Conservation (phyloP, 2,113 vertebrate species). For the Marmota flaviventris region DNA sequence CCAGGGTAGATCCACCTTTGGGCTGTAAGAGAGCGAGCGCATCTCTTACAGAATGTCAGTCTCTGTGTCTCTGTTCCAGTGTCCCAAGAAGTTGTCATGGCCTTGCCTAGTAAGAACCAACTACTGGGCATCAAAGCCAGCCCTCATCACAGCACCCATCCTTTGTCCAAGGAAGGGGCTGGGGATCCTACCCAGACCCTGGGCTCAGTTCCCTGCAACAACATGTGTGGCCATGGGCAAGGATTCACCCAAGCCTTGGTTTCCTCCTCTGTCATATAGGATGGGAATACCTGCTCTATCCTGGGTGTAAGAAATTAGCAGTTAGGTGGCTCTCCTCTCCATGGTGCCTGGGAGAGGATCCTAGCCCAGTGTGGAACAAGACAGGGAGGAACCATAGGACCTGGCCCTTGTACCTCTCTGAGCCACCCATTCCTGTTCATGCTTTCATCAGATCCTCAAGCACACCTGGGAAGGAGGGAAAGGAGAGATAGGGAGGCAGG, state of each 20-base stretch:
- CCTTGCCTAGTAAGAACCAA: neutral
- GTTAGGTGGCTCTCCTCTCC: neutral
- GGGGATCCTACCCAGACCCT: neutral
- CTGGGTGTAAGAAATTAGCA: neutral
- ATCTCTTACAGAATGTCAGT: neutral
- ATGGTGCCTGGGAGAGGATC: neutral
- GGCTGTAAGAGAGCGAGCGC: too few species aligned
- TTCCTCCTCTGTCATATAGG: neutral
- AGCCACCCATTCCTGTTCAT: neutral
- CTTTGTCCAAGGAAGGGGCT: neutral
- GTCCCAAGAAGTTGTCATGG: constrained; percentile 1
- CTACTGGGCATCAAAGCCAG: neutral
- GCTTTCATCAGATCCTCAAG: neutral
- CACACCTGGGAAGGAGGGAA: neutral
- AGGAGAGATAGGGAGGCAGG: neutral
- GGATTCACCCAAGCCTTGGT: neutral
- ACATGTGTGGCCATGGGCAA: neutral
- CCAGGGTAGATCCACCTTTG: too few species aligned
- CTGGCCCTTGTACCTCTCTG: neutral
- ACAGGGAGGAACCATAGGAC: neutral
- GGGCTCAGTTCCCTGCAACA: neutral
- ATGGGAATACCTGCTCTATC: neutral
- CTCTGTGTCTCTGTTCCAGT: neutral
- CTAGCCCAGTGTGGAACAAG: neutral
- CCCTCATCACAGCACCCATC: neutral